phyloP scores from a whole-genome alignment of 1,140 invertebrate genomes.

The Neomicropteryx cornuta region DNA sequence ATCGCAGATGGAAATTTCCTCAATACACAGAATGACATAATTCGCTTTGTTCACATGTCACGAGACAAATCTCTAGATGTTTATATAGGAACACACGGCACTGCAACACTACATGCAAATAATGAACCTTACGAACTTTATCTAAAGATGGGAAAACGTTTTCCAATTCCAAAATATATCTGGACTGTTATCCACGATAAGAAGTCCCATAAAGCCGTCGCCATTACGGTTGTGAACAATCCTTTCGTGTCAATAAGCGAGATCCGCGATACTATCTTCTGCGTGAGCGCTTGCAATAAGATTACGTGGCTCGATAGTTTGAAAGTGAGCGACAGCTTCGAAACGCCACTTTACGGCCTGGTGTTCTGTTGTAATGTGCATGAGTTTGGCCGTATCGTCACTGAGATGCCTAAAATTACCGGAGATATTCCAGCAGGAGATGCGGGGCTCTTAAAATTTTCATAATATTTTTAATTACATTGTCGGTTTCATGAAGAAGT shows the following conservation, averaged over 20 bases:
- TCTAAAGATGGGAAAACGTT: slow-evolving; percentile 21
- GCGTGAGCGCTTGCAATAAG: slow-evolving; percentile 28
- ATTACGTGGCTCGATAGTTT: slow-evolving; percentile 26
- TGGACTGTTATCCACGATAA: slow-evolving; percentile 26
- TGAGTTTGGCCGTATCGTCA: slow-evolving; percentile 19
- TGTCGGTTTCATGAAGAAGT: too few species aligned
- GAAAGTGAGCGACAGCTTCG: slow-evolving; percentile 24
- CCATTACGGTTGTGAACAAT: slow-evolving; percentile 28
- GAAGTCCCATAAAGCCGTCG: slow-evolving; percentile 16
- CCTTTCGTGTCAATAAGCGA: slow-evolving; percentile 35
- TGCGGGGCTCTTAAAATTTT: slow-evolving; percentile 20
- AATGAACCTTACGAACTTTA: slow-evolving; percentile 12
- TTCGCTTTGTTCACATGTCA: slow-evolving; percentile 14
- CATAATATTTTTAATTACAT: too few species aligned
- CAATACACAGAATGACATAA: slow-evolving; percentile 26
- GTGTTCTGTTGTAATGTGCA: slow-evolving; percentile 30
- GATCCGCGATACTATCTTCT: slow-evolving; percentile 29
- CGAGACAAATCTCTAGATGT: slow-evolving; percentile 19
- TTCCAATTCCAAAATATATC: slow-evolving; percentile 28
- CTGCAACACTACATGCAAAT: slow-evolving; percentile 17
- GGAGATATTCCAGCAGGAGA: slow-evolving; percentile 17
- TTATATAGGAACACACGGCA: slow-evolving; percentile 26
- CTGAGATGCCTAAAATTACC: slow-evolving; percentile 19
- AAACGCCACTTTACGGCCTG: slow-evolving; percentile 26
- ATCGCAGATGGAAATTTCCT: slow-evolving; percentile 27